Base-by-base conservation (phyloP, 37 sponge, comb jelly and placozoan species). In the Dysidea cf. avara region DNA sequence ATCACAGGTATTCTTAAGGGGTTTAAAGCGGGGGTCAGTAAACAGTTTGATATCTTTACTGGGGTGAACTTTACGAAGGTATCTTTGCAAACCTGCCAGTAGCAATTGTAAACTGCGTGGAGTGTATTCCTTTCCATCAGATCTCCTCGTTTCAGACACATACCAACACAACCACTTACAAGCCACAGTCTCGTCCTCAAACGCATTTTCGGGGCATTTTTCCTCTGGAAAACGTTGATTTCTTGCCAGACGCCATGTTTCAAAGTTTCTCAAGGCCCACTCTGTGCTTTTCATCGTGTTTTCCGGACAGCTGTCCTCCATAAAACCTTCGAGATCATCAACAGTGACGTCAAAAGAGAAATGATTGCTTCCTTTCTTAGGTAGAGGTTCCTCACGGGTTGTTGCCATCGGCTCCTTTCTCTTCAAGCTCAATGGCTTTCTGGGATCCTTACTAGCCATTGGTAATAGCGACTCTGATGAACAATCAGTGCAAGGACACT, bases 191-290 rank as follows among this genome's bases (percentile, higher is more conserved):
- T 16, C 55, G 7, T 71, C 72, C 55, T 49, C 38, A 48, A 71
- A 35, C 28, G 36, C 28, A 71, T 50, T 35, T 16, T 34, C 21
- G 57, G 72, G 72, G 20, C 53, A 54, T 37, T 56, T 36, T 20
- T 55, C 18, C 36, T 53, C 38, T 6, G 56, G 58, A 55, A 54
- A 71, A 13, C 2, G 16, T 20, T 16, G 24, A 7, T 71, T 71
- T 17, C 72, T 55, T 7, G 47, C 53, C 26, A 34, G 18, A 30
- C 72, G 4, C 72, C 72, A 71, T 2, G 37, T 17, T 30, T 54
- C 72, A 32, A 55, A 71, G 37, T 71, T 71, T 3, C 39, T 34
- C 17, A 71, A 24, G 9, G 72, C 72, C 72, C 72, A 71, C 36
- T 71, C 55, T 1, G 72, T 71, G 24, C 72, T 71, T 56, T 31